phyloP scores from a whole-genome alignment of 1,140 invertebrate genomes.

The Aethina tumida region DNA sequence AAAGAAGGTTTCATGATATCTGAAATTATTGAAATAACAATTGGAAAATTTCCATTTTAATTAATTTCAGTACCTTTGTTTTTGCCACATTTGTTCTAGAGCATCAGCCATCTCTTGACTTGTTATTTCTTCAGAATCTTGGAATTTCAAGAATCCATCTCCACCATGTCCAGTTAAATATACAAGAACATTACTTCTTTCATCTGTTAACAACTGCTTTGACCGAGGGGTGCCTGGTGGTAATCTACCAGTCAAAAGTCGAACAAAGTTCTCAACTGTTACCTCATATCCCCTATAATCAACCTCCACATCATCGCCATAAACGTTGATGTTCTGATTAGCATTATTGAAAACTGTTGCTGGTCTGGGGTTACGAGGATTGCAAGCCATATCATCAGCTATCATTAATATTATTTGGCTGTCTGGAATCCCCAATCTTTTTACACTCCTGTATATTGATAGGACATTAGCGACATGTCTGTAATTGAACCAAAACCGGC shows the following conservation, averaged over 20 bases:
- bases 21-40: conserved; percentile 35
- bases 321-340: conserved; percentile 96
- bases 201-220: conserved; percentile 91
- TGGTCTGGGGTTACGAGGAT: conserved; percentile 94
- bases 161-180: conserved; percentile 97
- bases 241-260: conserved; percentile 85
- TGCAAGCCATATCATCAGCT: conserved; percentile 99
- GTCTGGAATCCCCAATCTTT: conserved; percentile 94
- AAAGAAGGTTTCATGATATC: conserved; percentile 97
- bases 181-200: conserved; percentile 94
- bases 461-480: conserved; percentile 98
- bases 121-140: conserved; percentile 99
- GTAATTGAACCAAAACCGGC: conserved; percentile 99
- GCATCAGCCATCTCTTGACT: conserved; percentile 97
- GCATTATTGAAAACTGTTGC: conserved; percentile 98
- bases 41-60: not conserved
- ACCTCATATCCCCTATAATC: conserved; percentile 98
- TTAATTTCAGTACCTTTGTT: conserved; percentile 57
- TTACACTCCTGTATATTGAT: conserved; percentile 96
- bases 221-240: conserved; percentile 86
- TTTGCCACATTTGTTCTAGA: conserved; percentile 99
- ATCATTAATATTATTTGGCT: conserved; percentile 97
- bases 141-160: conserved; percentile 98
- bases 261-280: conserved; percentile 97
- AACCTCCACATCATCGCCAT: conserved; percentile 98